phyloP scores from a whole-genome alignment of 2,888 invertebrate genomes.

The Anticlea derivata region DNA sequence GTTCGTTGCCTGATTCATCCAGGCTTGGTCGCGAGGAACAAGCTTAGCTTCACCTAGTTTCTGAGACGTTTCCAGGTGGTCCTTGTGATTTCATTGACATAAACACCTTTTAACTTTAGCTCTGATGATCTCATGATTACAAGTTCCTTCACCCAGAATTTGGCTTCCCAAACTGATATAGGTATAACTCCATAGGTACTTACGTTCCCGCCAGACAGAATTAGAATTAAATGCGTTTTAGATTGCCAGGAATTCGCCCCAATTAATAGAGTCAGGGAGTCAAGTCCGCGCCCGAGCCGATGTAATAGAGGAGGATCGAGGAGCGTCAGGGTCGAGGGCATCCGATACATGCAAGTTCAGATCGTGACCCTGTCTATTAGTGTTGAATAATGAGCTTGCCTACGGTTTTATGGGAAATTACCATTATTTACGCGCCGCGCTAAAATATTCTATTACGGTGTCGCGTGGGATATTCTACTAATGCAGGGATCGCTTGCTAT shows the following conservation, averaged over 20 bases:
- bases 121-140: slow-evolving; percentile 1
- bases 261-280: slow-evolving; percentile 22
- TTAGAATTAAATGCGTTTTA: slow-evolving; percentile 12
- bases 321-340: slow-evolving; percentile 10
- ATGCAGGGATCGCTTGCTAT: not conserved
- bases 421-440: slow-evolving; percentile 9
- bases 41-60: too few relatives aligned
- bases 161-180: too few relatives aligned
- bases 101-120: too few relatives aligned
- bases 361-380: slow-evolving; percentile 22
- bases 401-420: slow-evolving; percentile 16
- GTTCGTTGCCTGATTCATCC: too few relatives aligned
- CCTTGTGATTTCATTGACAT: too few relatives aligned
- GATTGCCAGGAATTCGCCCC: slow-evolving; percentile 10
- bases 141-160: too few relatives aligned
- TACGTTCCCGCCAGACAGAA: slow-evolving; percentile 1
- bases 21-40: too few relatives aligned
- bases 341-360: slow-evolving; percentile 4
- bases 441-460: slow-evolving; percentile 13
- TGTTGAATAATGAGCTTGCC: slow-evolving; percentile 16
- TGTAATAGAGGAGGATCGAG: not conserved
- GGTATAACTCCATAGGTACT: too few relatives aligned
- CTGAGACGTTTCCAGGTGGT: too few relatives aligned
- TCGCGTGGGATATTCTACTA: not conserved
- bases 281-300: slow-evolving; percentile 11